Base-by-base conservation (phyloP, 2,888 invertebrate genomes). In the Parascotia fuliginaria region DNA sequence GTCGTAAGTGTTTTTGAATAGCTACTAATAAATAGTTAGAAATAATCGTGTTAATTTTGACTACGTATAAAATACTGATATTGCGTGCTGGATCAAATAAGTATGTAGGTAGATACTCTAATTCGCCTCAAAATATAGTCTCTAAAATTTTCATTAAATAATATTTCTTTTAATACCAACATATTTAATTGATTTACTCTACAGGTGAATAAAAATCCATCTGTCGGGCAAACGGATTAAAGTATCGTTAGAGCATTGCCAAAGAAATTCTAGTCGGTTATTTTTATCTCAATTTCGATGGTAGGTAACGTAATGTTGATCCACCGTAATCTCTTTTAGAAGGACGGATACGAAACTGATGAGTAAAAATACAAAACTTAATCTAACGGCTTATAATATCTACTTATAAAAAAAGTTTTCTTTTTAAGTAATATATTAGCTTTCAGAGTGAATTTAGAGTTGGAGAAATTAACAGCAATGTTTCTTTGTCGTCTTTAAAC, bases 171-270 rank as follows among this genome's bases (percentile, higher is more conserved):
- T 28, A 29, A 60, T 47, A 12, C 33, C 48, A 45, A 49, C 41
- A 33, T 42, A 45, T 55, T 46, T 16, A n/a, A 43, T 39, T 33
- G 38, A 55, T 42, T 44, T 22, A 43, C 47, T 63, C 60, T 28
- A 71, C 68, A 65, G 66, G 66, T 68, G 60, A 48, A 60, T 49
- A 66, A 66, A 62, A 70, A 66, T 48, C 7, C 38, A 66, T 48
- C 7, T 36, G 33, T 9, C 24, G 37, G 19, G 15, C 24, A 22
- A 19, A 27, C 15, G 29, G 40, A 51, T 55, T 52, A 48, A 47
- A 39, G 42, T 46, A 37, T 54, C 50, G 27, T 44, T 36, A 39
- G 27, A 43, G 34, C 31, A 40, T n/a, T 40, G 43, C 45, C 42
- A 51, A 61, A 53, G 33, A 58, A 55, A 57, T 33, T 42, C 14